These are phyloP conservation scores for Oreochromis mossambicus DNA, from an alignment of 2,797 vertebrate genomes.

Conservation along the genomic window DNA sequence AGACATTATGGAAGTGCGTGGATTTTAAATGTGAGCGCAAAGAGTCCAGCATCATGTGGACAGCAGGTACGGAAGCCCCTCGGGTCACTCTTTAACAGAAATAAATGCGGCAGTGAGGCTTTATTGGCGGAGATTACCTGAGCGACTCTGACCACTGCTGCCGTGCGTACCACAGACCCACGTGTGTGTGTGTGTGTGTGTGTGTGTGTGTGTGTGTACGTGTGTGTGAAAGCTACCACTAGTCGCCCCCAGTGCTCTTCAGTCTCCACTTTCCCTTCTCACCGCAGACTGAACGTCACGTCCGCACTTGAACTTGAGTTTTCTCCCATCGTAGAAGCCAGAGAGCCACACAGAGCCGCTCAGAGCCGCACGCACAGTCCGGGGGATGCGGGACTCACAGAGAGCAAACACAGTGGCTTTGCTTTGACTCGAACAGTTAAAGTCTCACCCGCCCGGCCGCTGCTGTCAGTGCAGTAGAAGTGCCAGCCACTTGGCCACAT, in stretches of 20 bases:
- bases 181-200: conserved; percentile 8
- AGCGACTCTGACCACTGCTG: conserved; percentile 51
- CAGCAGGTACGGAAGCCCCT: neutral
- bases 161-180: conserved; percentile 17
- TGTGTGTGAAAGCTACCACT: conserved; percentile 88
- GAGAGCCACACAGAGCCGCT: conserved; percentile 91
- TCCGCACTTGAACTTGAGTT: conserved; percentile 99
- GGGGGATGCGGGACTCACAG: conserved; percentile 63
- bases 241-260: conserved; percentile 99
- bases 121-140: neutral
- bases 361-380: conserved; percentile 82
- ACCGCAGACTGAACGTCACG: conserved; percentile 99
- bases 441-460: conserved; percentile 55
- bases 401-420: conserved; percentile 50
- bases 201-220: conserved; percentile 34
- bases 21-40: neutral
- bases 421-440: conserved; percentile 78
- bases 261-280: conserved; percentile 92
- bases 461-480: conserved; percentile 74
- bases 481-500: conserved; percentile 62
- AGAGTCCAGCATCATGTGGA: conserved; percentile 9
- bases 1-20: neutral
- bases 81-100: neutral
- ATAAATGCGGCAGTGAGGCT: neutral
- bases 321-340: conserved; percentile 96